These are phyloP conservation scores for Macrobrachium rosenbergii DNA, from an alignment of 1,140 invertebrate species.

Conservation along the genomic window DNA sequence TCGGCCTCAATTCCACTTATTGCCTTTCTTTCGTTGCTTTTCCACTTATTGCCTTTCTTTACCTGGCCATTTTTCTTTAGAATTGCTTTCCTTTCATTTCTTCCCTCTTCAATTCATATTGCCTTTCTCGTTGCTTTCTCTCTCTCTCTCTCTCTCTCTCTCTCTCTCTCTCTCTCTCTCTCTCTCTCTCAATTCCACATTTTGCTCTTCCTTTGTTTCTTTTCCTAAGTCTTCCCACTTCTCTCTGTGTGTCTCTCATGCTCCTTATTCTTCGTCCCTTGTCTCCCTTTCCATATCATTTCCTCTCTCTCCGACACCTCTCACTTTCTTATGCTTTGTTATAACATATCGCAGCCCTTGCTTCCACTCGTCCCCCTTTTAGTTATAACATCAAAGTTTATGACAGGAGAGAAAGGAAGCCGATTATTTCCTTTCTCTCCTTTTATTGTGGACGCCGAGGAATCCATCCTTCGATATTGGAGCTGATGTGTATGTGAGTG, in stretches of 20 bases:
- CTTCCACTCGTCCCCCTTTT: too few species aligned
- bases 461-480: too few species aligned
- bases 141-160: constrained; percentile 9
- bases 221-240: background rate
- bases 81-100: background rate
- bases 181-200: constrained; percentile 4
- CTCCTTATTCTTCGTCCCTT: too few species aligned
- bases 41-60: background rate
- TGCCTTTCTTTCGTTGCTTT: background rate
- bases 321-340: background rate
- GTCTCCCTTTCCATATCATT: too few species aligned
- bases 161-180: constrained; percentile 10
- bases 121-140: background rate
- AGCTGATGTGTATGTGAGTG: too few species aligned
- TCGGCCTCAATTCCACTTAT: background rate
- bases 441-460: too few species aligned
- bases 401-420: too few species aligned
- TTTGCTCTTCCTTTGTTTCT: background rate
- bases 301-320: background rate
- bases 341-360: background rate
- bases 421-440: too few species aligned
- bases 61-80: background rate
- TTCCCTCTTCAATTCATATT: background rate
- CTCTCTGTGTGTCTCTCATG: too few species aligned
- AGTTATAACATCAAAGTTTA: too few species aligned